A percentile compares a stretch with the other conserved stretches of the same genome.
These are phyloP conservation scores for Diaprepes abbreviatus DNA, from an alignment of 2,888 invertebrate genomes.

Conservation along the genomic window DNA sequence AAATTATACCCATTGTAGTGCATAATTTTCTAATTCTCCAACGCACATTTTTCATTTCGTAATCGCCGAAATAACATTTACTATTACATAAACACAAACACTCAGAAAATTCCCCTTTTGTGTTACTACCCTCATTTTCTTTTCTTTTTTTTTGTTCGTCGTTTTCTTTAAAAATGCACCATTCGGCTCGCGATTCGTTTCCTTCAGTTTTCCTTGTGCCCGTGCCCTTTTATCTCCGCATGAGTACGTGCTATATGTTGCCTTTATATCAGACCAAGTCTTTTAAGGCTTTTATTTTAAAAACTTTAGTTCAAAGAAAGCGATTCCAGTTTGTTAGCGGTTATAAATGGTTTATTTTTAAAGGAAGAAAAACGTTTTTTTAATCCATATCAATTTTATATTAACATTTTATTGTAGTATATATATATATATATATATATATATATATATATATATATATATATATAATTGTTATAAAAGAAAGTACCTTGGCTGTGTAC, in stretches of 20 bases:
- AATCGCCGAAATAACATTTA: too few species aligned
- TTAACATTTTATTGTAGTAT: too few species aligned
- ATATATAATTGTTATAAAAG: too few species aligned
- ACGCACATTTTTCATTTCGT: too few species aligned
- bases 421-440: too few species aligned
- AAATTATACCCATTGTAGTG: too few species aligned
- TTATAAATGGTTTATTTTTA: constrained; percentile 4
- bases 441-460: too few species aligned
- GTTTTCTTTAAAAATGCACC: constrained; percentile 7
- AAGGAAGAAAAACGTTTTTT: not conserved
- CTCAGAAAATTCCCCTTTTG: not conserved
- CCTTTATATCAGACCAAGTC: not conserved
- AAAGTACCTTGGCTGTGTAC: too few species aligned
- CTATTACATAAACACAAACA: too few species aligned
- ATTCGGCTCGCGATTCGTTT: not conserved
- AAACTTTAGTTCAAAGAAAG: constrained; percentile 21
- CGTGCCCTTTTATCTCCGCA: constrained; percentile 19
- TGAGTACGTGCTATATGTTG: constrained; percentile 25
- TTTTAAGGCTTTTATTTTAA: constrained; percentile 20
- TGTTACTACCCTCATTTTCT: not conserved
- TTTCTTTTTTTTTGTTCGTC: not conserved
- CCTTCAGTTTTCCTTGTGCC: not conserved
- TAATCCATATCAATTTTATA: too few species aligned
- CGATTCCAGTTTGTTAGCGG: constrained; percentile 12
- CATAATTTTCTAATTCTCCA: too few species aligned